Conservation (phyloP, 2,113 vertebrate genomes). For the Xyliphius kryptos region DNA sequence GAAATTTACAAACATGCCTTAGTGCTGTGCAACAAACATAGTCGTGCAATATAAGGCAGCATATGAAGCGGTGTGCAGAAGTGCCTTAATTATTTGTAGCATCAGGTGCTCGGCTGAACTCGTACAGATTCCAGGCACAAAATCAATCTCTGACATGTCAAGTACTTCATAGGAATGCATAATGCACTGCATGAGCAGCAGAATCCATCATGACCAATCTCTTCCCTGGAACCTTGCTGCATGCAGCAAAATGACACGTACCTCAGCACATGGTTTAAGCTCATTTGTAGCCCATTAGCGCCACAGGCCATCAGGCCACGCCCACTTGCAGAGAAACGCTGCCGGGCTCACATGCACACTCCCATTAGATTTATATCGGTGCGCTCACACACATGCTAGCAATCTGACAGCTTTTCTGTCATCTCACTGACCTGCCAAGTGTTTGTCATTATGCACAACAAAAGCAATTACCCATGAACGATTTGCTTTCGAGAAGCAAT, state of each 20-base stretch:
- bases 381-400: background rate
- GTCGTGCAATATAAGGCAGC: background rate
- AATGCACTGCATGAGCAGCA: background rate
- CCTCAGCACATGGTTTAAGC: too few species aligned
- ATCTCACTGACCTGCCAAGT: slow-evolving; percentile 39
- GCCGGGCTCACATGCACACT: too few species aligned
- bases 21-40: background rate
- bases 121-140: background rate
- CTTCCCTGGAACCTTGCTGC: background rate
- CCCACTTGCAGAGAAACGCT: background rate
- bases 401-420: slow-evolving; percentile 17
- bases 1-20: too few species aligned
- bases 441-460: slow-evolving; percentile 54
- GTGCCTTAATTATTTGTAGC: slow-evolving; percentile 4
- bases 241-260: background rate
- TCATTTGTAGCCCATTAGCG: slow-evolving; percentile 6
- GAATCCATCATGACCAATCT: background rate
- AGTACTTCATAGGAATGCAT: slow-evolving; percentile 1
- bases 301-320: background rate
- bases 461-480: slow-evolving; percentile 58
- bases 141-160: background rate
- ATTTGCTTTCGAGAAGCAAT: slow-evolving; percentile 50
- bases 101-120: slow-evolving; percentile 6
- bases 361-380: background rate
- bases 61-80: background rate